Conservation (phyloP, 1,140 invertebrate species). For the Cydia pomonella region DNA sequence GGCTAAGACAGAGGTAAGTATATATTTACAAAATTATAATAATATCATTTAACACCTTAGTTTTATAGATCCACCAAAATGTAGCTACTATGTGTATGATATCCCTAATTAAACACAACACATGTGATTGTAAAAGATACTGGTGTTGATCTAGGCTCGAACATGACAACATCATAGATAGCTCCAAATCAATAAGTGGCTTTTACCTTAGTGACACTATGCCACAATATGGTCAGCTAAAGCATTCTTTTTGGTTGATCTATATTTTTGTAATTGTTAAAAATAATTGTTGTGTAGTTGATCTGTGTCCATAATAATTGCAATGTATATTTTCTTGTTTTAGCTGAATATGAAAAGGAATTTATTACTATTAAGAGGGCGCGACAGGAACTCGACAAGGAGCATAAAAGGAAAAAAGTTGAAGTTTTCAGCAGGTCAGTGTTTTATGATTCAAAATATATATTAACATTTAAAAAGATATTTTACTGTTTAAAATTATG, state of each 20-base stretch:
- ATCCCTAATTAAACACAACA: neutral
- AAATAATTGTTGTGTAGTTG: too few species aligned
- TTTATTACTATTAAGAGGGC: constrained; percentile 37
- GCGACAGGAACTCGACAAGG: constrained; percentile 38
- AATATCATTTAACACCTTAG: neutral
- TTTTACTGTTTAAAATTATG: neutral
- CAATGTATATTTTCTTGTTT: neutral
- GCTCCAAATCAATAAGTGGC: neutral
- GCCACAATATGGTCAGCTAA: constrained; percentile 40
- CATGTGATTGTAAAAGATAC: neutral
- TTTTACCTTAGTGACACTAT: neutral
- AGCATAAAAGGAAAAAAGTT: constrained; percentile 40
- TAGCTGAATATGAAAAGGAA: constrained; percentile 31
- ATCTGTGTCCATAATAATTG: too few species aligned
- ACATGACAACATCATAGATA: too few species aligned
- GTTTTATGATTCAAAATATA: neutral
- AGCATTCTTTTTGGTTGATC: constrained; percentile 39
- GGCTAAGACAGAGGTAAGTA: constrained; percentile 6
- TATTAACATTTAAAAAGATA: neutral
- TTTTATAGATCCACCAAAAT: constrained; percentile 30
- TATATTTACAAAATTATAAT: neutral
- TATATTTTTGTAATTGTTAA: constrained; percentile 25
- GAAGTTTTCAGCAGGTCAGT: constrained; percentile 37
- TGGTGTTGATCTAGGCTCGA: too few species aligned
- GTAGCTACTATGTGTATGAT: neutral